phyloP scores from a whole-genome alignment of 2,888 invertebrate genomes.

The Acrobasis consociella region DNA sequence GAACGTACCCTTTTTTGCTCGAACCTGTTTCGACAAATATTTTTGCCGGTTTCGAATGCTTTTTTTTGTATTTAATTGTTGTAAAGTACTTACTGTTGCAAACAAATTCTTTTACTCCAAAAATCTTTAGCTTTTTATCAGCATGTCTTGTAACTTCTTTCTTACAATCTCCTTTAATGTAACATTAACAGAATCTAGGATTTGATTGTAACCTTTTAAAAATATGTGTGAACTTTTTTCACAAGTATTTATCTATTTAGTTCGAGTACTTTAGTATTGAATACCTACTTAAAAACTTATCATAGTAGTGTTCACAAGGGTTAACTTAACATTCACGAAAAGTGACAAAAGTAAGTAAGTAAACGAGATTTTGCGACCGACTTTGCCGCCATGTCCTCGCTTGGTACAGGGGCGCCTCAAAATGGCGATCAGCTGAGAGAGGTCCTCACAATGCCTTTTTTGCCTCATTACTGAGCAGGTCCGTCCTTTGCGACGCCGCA shows the following conservation, averaged over 20 bases:
- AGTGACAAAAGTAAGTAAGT: background rate
- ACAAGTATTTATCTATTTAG: no score
- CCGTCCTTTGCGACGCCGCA: conserved; percentile 28
- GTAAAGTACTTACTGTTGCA: background rate
- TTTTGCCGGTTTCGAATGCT: conserved; percentile 24
- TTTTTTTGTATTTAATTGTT: conserved; percentile 5
- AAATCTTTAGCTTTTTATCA: background rate
- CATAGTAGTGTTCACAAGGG: background rate
- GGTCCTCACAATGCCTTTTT: conserved; percentile 37
- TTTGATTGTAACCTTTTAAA: no score
- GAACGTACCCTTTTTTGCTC: conserved; percentile 27
- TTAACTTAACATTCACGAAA: background rate
- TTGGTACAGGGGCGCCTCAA: conserved; percentile 40
- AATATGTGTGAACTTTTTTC: no score
- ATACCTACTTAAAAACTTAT: no score
- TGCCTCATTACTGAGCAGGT: conserved; percentile 35
- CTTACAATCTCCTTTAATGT: no score
- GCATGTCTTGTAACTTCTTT: background rate
- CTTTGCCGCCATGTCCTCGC: conserved; percentile 21
- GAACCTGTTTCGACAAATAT: conserved; percentile 32
- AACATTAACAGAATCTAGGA: no score
- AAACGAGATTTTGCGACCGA: conserved; percentile 24
- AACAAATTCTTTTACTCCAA: background rate
- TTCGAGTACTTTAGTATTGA: no score
- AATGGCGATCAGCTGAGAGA: conserved; percentile 43